A percentile compares a stretch with the other conserved stretches of the same genome.
Conservation (phyloP, 2,113 vertebrate species). For the Girardinichthys multiradiatus region DNA sequence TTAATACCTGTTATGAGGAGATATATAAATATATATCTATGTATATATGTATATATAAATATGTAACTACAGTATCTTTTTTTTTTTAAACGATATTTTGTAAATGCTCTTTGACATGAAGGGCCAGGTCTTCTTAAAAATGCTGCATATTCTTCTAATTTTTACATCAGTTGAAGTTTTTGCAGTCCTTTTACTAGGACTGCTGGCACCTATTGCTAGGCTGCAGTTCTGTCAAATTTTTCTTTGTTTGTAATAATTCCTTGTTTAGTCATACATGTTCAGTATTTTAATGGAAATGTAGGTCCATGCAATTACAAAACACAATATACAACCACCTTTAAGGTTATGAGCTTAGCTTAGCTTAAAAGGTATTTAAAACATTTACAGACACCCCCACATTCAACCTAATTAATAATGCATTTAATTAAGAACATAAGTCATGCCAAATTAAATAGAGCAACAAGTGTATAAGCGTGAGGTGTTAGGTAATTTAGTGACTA, state of each 20-base stretch:
- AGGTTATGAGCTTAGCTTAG: background rate
- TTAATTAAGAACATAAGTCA: slow-evolving; percentile 16
- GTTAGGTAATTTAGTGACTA: slow-evolving; percentile 2
- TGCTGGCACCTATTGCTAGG: background rate
- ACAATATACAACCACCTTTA: slow-evolving; percentile 9
- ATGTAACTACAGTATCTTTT: too few relatives aligned
- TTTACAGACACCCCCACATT: slow-evolving; percentile 1
- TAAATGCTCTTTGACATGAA: background rate
- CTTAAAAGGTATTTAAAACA: background rate
- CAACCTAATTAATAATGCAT: slow-evolving; percentile 11
- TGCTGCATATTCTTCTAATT: too few relatives aligned
- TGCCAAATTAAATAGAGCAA: slow-evolving; percentile 17
- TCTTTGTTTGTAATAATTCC: background rate
- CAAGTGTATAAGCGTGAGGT: slow-evolving; percentile 6
- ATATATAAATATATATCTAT: too few relatives aligned
- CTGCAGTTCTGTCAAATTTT: background rate
- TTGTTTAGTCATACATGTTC: slow-evolving; percentile 6
- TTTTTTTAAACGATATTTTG: background rate
- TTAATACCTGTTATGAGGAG: too few relatives aligned
- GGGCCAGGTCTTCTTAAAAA: too few relatives aligned
- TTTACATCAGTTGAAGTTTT: background rate
- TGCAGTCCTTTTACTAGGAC: too few relatives aligned
- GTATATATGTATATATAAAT: too few relatives aligned
- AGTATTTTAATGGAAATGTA: background rate
- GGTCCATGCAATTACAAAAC: background rate